phyloP scores from a whole-genome alignment of 1,140 invertebrate genomes.

The Drosophila asahinai region DNA sequence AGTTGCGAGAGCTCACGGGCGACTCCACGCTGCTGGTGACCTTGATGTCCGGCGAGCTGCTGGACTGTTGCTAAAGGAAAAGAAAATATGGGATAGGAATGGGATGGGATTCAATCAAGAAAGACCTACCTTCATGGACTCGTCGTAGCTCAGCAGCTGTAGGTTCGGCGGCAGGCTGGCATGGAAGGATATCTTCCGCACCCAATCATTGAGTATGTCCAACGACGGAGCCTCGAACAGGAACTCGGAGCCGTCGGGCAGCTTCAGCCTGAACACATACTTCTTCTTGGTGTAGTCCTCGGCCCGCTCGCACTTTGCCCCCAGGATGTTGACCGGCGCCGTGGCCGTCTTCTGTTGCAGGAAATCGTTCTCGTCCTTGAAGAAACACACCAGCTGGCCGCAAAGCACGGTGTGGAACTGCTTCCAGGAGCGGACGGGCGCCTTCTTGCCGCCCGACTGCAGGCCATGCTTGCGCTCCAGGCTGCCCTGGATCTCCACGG shows the following conservation, averaged over 20 bases:
- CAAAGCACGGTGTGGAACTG: constrained; percentile 97
- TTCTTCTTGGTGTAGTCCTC: constrained; percentile 98
- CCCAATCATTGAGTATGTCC: constrained; percentile 95
- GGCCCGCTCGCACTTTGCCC: constrained; percentile 92
- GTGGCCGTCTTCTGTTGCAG: constrained; percentile 93
- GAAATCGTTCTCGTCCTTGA: constrained; percentile 97
- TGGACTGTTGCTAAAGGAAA: constrained; percentile 76
- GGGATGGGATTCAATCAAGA: no score
- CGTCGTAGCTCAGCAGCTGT: constrained; percentile 94
- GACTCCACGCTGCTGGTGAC: constrained; percentile 77
- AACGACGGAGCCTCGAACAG: constrained; percentile 92
- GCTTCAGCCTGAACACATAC: constrained; percentile 95
- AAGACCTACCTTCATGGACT: constrained; percentile 83
- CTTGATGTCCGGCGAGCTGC: constrained; percentile 84
- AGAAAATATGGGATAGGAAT: no score
- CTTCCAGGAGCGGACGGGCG: constrained; percentile 98
- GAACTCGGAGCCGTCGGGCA: constrained; percentile 96
- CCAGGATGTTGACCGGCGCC: constrained; percentile 95
- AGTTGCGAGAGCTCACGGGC: constrained; percentile 83
- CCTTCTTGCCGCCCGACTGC: constrained; percentile 96
- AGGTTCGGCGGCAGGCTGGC: constrained; percentile 95
- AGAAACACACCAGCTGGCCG: constrained; percentile 98
- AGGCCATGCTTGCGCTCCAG: constrained; percentile 98
- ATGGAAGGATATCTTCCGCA: constrained; percentile 97
- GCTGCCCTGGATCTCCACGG: constrained; percentile 95